Conservation (phyloP, 2,797 vertebrate species). For the Serranus cabrilla region DNA sequence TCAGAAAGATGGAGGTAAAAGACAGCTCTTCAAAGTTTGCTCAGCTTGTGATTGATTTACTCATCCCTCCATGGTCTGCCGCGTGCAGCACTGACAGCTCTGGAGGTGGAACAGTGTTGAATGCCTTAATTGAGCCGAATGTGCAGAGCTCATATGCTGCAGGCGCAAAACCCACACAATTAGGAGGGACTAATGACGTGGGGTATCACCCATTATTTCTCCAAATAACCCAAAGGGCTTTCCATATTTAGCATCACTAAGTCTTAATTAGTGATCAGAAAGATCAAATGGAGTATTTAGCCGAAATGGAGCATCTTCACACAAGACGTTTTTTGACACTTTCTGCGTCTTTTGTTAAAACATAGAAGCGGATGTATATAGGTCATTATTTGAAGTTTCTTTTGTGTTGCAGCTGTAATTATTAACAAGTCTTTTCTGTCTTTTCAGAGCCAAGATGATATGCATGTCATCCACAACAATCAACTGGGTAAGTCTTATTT, state of each 20-base stretch:
- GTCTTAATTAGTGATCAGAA: slow-evolving; percentile 74
- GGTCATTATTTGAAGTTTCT: slow-evolving; percentile 51
- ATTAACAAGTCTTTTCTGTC: slow-evolving; percentile 57
- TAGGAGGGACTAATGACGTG: slow-evolving; percentile 75
- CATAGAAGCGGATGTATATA: slow-evolving; percentile 36
- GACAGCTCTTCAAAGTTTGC: slow-evolving; percentile 71
- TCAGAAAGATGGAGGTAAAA: slow-evolving; percentile 65
- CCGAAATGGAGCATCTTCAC: slow-evolving; percentile 34
- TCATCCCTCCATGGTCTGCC: slow-evolving; percentile 66
- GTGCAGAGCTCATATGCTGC: slow-evolving; percentile 64
- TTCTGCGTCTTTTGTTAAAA: slow-evolving; percentile 25
- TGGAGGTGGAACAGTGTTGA: slow-evolving; percentile 66
- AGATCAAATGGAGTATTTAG: slow-evolving; percentile 52
- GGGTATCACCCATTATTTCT: slow-evolving; percentile 75
- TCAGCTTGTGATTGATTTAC: slow-evolving; percentile 77
- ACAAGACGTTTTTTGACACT: slow-evolving; percentile 16
- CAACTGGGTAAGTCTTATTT: slow-evolving; percentile 81
- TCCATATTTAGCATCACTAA: slow-evolving; percentile 68
- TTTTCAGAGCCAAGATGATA: slow-evolving; percentile 80
- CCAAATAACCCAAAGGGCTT: slow-evolving; percentile 73
- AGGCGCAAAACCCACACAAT: slow-evolving; percentile 79
- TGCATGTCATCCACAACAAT: slow-evolving; percentile 72
- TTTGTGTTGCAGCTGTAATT: slow-evolving; percentile 47
- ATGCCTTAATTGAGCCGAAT: slow-evolving; percentile 76
- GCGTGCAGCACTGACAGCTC: slow-evolving; percentile 62